Evolutionary conservation across 2,888 invertebrate species (phyloP), one percentile per base, ranked within the genome.

Genomic region (Gymnoscelis rufifasciata): DNA sequence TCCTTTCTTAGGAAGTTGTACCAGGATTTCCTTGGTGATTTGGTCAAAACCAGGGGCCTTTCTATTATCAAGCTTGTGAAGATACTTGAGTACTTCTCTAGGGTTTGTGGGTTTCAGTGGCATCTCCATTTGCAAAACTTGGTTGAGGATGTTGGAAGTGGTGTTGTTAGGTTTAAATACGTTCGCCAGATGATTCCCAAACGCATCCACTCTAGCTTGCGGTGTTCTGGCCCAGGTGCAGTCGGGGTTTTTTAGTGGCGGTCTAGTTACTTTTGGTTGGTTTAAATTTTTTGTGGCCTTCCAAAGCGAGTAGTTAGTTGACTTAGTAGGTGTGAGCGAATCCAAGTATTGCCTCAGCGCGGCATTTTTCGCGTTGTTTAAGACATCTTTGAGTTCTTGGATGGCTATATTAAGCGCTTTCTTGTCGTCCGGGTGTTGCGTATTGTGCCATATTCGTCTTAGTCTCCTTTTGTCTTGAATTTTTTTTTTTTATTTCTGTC

Each of bases 381-480:
- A 7, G 26, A 26, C 7, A 2, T 26, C 26, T 26, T 26, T 26
- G 2, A 26, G 26, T 7, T 26, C 26, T 2, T 7, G 2, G 5
- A 28, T 10, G 2, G 28, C 28, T 10, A 10, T 28, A 10, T 28
- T 28, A 5, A 28, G 2, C 3, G n/a, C 10, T 28, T 3, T 28
- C 8, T 28, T 28, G 8, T 28, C 28, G 2, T 28, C 10, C n/a
- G 2, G 2, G 8, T 28, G 28, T 10, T 10, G 6, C 1, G 10
- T 28, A 5, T 10, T 10, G n/a, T 28, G 28, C 28, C 28, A 28
- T 14, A 35, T 23, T 2, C 11, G 15, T 2, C 35, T 5, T 10
- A 35, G 35, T 23, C 35, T 35, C 11, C 35, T 35, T 35, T 35
- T 35, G 10, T 35, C 23, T 4, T 23, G n/a, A 6, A 35, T 19